Percentiles rank a stretch among this genome's conserved stretches.
Evolutionary conservation across 2,888 invertebrate genomes (phyloP).

Genomic region (Fabriciana adippe): DNA sequence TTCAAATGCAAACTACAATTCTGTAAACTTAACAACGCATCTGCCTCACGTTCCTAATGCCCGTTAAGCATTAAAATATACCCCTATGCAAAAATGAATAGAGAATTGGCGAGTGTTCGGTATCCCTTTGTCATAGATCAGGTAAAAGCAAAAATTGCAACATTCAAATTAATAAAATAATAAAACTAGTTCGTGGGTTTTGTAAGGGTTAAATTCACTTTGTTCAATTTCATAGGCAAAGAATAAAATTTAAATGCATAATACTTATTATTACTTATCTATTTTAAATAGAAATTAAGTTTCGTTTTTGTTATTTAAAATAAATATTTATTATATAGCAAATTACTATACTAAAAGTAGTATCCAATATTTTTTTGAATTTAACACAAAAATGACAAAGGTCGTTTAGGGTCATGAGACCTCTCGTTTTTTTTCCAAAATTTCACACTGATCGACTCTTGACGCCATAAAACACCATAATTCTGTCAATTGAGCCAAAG

Average conservation of each 20-base stretch:
- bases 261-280: too few species aligned
- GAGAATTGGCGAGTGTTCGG: slow-evolving; percentile 54
- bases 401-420: slow-evolving; percentile 64
- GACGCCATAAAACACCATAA: slow-evolving; percentile 68
- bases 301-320: background rate
- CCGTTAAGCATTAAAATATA: slow-evolving; percentile 59
- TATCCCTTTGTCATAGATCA: slow-evolving; percentile 70
- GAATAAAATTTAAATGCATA: background rate
- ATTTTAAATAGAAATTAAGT: too few species aligned
- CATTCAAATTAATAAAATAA: slow-evolving; percentile 81
- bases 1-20: slow-evolving; percentile 30
- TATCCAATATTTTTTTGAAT: background rate
- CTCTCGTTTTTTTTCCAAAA: slow-evolving; percentile 53
- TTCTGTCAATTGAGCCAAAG: slow-evolving; percentile 67
- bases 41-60: slow-evolving; percentile 52
- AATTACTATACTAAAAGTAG: background rate
- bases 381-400: slow-evolving; percentile 33
- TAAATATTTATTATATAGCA: background rate
- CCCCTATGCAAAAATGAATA: slow-evolving; percentile 79
- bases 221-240: slow-evolving; percentile 36
- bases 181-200: slow-evolving; percentile 66
- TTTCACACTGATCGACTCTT: slow-evolving; percentile 70
- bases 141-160: slow-evolving; percentile 78
- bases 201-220: slow-evolving; percentile 65
- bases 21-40: slow-evolving; percentile 42